Conservation (phyloP, 2,888 invertebrate species). For the Sthenelais limicola region DNA sequence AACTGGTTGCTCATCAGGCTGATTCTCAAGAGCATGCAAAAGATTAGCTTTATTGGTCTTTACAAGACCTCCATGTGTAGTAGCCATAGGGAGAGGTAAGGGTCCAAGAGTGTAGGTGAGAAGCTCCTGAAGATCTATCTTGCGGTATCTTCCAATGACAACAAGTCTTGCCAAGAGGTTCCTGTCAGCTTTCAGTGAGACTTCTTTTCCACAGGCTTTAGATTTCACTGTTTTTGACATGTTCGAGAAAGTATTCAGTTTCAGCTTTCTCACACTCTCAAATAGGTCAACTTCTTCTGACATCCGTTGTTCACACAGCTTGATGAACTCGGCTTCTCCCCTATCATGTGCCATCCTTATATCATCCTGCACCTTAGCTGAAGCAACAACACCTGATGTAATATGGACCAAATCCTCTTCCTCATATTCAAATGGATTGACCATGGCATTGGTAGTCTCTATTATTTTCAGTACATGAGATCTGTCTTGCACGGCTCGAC, state of each 20-base stretch:
- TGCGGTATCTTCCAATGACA: background rate
- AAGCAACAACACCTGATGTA: background rate
- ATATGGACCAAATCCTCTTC: background rate
- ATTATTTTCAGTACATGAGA: background rate
- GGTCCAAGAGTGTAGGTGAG: background rate
- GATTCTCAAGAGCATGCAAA: background rate
- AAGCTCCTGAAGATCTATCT: background rate
- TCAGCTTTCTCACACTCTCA: background rate
- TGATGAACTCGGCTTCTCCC: background rate
- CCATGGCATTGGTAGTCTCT: too few relatives aligned
- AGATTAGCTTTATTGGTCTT: slow-evolving; percentile 5
- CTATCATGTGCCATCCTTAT: background rate
- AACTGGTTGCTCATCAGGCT: background rate
- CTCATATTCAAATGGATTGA: background rate
- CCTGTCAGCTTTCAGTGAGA: background rate
- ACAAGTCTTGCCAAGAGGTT: background rate
- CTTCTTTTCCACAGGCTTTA: background rate
- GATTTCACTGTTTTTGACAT: background rate
- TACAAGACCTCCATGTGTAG: background rate
- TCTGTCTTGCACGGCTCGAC: background rate
- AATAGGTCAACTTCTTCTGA: background rate
- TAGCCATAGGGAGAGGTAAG: background rate
- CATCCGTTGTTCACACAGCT: background rate
- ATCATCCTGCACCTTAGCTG: background rate
- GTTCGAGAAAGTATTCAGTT: slow-evolving; percentile 5